These are phyloP conservation scores for Nyctalus aviator DNA, from an alignment of 2,797 vertebrate genomes.

Conservation along the genomic window DNA sequence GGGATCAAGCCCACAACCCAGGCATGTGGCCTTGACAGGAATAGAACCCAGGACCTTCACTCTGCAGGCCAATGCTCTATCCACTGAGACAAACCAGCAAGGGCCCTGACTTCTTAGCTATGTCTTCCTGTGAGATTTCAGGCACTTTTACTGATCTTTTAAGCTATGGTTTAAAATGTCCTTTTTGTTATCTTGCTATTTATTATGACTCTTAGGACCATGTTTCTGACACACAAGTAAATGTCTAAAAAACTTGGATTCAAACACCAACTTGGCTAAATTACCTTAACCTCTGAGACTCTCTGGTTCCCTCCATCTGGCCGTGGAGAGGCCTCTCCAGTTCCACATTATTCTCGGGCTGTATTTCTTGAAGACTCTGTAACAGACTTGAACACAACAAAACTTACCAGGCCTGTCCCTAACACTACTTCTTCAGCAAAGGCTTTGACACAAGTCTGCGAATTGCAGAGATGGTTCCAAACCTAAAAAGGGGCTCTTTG, in stretches of 20 bases:
- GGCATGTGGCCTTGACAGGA: no score
- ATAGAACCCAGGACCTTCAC: no score
- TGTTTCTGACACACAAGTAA: not conserved
- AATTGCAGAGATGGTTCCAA: not conserved
- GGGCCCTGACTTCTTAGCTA: not conserved
- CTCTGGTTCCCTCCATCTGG: not conserved
- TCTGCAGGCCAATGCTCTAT: no score
- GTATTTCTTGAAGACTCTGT: conserved; percentile 27
- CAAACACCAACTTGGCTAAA: not conserved
- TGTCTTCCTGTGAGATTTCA: not conserved
- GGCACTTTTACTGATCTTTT: conserved; percentile 5
- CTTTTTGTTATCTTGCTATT: conserved; percentile 41
- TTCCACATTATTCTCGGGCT: conserved; percentile 40
- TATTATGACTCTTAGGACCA: not conserved
- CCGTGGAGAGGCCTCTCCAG: not conserved
- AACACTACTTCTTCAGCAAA: conserved; percentile 1
- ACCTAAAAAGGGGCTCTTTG: conserved; percentile 78
- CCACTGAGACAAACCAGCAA: no score
- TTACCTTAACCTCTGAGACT: not conserved
- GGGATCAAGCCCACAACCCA: no score
- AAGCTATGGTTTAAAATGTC: not conserved
- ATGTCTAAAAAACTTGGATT: conserved; percentile 1
- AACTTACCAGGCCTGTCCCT: conserved; percentile 7
- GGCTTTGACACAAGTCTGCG: conserved; percentile 55
- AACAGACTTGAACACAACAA: conserved; percentile 44